Base-by-base conservation (phyloP, 2,888 invertebrate species). In the Pseudococcus viburni region DNA sequence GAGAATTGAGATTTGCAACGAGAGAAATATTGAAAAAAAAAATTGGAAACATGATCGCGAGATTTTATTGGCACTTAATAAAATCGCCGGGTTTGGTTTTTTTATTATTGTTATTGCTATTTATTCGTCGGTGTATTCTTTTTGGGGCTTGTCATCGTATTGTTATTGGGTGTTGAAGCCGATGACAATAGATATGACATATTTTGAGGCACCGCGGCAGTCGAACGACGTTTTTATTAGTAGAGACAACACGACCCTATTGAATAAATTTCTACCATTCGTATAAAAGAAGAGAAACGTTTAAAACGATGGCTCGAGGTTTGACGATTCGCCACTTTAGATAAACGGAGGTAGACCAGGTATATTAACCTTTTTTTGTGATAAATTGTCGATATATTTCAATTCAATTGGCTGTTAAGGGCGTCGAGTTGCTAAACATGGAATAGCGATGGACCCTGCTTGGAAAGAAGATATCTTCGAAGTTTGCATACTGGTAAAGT, bases 61-160 rank as follows among this genome's bases (percentile, higher is more conserved):
- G 42, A 39, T 77, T 77, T 77, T 77, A 77, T 77, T 77, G 77
- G 77, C 77, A 77, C 77, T 77, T 77, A 77, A 77, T 77, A 77
- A 77, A 77, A 77, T 77, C 77, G 42, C 77, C 9, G n/a, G n/a
- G 73, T 55, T 55, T 55, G 42, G 42, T 39, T 39, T 77, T 33
- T 11, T 17, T 55, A 55, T 55, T 55, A 55, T 55, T 55, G 15
- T 55, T 55, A 55, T 55, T n/a, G 55, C 55, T 55, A 55, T 55
- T 55, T 55, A 55, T 55, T 55, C 15, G 12, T 15, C 55, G 15
- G 68, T 26, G 68, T 68, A 42, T 77, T 77, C 42, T 42, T 77
- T 77, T 42, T 39, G 17, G 39, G 17, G 42, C 68, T 68, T 77
- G 77, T 33, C 77, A 39, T n/a, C 77, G 33, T 77, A 39, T 77